Evolutionary conservation across 2,113 vertebrate species (phyloP), one percentile per base, ranked within the genome.

Genomic region (Pontoporia blainvillei): DNA sequence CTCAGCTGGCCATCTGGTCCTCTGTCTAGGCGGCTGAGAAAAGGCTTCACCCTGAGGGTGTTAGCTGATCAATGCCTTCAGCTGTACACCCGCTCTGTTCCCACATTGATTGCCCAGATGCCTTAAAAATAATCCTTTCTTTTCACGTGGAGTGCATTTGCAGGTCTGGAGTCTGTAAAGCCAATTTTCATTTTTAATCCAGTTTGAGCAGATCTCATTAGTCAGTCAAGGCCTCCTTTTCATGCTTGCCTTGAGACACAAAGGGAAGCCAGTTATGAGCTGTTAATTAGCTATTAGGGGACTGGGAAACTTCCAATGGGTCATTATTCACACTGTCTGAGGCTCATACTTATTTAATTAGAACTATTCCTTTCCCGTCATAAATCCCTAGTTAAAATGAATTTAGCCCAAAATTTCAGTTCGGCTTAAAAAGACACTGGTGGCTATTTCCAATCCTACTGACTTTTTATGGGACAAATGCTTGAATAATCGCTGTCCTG

Each of bases 201-300:
- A 2, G n/a, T 94, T 44, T 4, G 90, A 93, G 54, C 64, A 44
- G 15, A 54, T 90, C 89, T 96, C 95, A 87, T 98, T 96, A 95
- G 95, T 95, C 67, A 93, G 82, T 78, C 79, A 71, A 84, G 86
- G 64, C 89, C 67, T 96, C 44, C 78, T 96, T 96, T 96, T 94
- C 96, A 98, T 86, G 95, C 97, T 97, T 97, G 95, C 67, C 41
- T 97, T 96, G 95, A 95, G 93, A 92, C 91, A 97, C 90, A 96
- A 93, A 95, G 93, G 49, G 44, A 95, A 82, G 94, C 91, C 41
- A 96, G 25, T 84, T 96, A 95, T 91, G 94, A 97, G 83, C 90
- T 98, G 98, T 95, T 98, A 97, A 98, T 98, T 95, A 97, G 97
- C 95, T 97, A 98, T 98, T 98, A 98, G 95, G 91, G 82, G 96